phyloP scores from a whole-genome alignment of 2,888 invertebrate species.

The Pelosia muscerda region DNA sequence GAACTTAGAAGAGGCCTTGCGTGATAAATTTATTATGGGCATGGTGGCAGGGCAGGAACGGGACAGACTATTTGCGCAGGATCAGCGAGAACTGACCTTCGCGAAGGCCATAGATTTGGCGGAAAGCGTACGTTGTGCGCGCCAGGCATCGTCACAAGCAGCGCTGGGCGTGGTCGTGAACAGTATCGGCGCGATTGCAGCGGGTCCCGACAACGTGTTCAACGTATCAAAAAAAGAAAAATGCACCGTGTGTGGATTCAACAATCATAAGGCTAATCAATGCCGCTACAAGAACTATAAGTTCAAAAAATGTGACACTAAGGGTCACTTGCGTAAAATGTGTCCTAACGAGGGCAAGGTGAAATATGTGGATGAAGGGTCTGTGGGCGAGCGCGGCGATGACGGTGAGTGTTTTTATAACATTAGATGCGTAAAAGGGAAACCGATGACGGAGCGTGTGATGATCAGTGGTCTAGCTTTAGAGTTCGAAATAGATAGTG shows the following conservation, averaged over 20 bases:
- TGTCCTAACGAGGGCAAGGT: too few species aligned
- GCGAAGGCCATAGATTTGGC: constrained; percentile 41
- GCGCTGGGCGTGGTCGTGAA: too few species aligned
- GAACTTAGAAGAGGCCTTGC: too few species aligned
- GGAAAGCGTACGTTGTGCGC: constrained; percentile 31
- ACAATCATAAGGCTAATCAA: not conserved
- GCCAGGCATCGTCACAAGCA: constrained; percentile 14
- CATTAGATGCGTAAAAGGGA: constrained; percentile 31
- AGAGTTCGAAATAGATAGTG: constrained; percentile 14
- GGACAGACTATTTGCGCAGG: constrained; percentile 42
- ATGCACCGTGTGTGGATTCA: not conserved
- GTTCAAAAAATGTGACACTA: too few species aligned
- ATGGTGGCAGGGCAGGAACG: constrained; percentile 42
- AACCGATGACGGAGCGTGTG: constrained; percentile 36
- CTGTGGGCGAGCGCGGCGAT: constrained; percentile 15
- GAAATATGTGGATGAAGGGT: too few species aligned
- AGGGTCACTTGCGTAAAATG: too few species aligned
- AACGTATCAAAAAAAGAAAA: not conserved
- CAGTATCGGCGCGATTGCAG: not conserved
- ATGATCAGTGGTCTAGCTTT: not conserved
- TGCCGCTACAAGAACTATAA: not conserved
- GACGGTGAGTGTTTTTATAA: constrained; percentile 43
- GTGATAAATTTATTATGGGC: too few species aligned
- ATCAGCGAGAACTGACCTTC: constrained; percentile 33
- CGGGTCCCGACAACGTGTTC: not conserved